phyloP scores from a whole-genome alignment of 2,888 invertebrate genomes.

The Drosophila imparisetae region DNA sequence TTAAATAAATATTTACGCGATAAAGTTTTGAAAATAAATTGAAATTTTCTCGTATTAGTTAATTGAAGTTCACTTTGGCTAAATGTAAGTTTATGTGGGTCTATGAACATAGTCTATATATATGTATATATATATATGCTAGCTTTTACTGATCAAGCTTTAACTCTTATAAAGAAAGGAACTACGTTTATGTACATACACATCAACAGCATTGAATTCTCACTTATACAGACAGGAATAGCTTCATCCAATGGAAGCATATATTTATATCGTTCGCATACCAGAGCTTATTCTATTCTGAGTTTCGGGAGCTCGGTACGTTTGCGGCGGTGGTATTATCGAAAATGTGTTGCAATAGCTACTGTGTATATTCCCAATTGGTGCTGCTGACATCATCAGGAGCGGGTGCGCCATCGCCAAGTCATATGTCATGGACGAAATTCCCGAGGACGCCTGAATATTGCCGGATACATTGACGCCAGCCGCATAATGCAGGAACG shows the following conservation, averaged over 20 bases:
- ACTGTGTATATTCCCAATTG: constrained; percentile 79
- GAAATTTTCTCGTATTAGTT: not conserved
- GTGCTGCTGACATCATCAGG: constrained; percentile 82
- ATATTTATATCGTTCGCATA: constrained; percentile 78
- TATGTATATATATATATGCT: constrained; percentile 4
- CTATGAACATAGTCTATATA: constrained; percentile 4
- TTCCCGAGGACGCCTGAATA: constrained; percentile 49
- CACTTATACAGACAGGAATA: constrained; percentile 19
- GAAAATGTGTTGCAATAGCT: constrained; percentile 79
- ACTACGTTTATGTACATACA: constrained; percentile 58
- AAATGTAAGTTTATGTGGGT: constrained; percentile 6
- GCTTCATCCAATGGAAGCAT: constrained; percentile 12
- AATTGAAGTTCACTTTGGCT: constrained; percentile 8
- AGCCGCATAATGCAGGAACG: constrained; percentile 81
- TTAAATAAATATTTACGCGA: not conserved
- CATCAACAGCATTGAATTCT: constrained; percentile 24
- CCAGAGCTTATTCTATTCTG: constrained; percentile 79
- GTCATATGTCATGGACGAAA: constrained; percentile 75
- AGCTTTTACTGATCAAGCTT: constrained; percentile 7
- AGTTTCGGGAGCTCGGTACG: constrained; percentile 71
- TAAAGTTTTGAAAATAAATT: not conserved
- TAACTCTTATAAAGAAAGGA: constrained; percentile 51
- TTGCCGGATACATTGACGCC: constrained; percentile 59
- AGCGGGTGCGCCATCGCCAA: constrained; percentile 83
- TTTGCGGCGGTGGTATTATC: constrained; percentile 65